phyloP scores from a whole-genome alignment of 2,797 vertebrate genomes.

The Lophotriccus pileatus region DNA sequence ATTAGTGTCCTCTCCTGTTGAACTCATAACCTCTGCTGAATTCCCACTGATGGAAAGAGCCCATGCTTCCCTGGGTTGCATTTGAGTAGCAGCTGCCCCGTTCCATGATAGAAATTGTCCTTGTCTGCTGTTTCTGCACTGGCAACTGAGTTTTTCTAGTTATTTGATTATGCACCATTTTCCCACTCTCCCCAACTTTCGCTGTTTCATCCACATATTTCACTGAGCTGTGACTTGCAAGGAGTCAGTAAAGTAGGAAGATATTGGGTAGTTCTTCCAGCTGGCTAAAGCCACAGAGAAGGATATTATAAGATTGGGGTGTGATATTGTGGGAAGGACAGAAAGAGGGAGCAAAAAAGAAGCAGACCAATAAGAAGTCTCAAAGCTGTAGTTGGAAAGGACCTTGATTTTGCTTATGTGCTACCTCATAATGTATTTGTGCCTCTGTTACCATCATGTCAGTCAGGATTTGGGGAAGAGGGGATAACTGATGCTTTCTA shows the following conservation, averaged over 20 bases:
- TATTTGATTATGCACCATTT: not conserved
- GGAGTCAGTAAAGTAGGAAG: not conserved
- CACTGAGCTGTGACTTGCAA: not conserved
- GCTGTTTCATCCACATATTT: accelerated
- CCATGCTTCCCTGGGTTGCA: not conserved
- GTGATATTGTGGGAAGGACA: not conserved
- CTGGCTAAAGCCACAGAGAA: not conserved
- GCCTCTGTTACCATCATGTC: no score
- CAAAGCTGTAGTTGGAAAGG: not conserved
- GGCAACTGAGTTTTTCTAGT: not conserved
- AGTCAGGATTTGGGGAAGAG: not conserved
- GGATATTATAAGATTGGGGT: no score
- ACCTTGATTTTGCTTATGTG: not conserved
- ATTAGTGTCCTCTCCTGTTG: not conserved
- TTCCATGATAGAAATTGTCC: not conserved
- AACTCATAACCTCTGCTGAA: not conserved
- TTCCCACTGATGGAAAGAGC: not conserved
- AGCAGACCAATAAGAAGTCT: not conserved
- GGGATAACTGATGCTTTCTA: not conserved
- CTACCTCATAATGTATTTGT: not conserved
- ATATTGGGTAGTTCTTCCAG: not conserved
- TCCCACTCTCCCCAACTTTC: accelerated
- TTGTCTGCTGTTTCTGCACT: not conserved
- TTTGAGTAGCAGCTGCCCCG: not conserved
- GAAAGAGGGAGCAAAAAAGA: not conserved